Base-by-base conservation (phyloP, 2,797 vertebrate species). In the Mallotus villosus region DNA sequence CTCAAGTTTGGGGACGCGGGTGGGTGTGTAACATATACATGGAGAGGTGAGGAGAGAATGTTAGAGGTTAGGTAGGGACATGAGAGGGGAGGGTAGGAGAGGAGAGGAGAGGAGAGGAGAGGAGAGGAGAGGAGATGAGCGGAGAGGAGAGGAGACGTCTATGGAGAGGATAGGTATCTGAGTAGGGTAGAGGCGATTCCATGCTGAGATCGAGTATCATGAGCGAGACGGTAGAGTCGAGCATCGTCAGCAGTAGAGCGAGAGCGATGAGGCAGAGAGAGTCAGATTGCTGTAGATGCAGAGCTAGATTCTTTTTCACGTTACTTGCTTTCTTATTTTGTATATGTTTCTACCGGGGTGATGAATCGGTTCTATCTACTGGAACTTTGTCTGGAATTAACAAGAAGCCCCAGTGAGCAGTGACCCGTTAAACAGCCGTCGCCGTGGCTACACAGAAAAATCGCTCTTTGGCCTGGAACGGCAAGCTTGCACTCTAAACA, bases 341-440 rank as follows among this genome's bases (percentile, higher is more conserved):
- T 71, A 75, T 71, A 75, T 71, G n/a, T 2, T 17, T 68, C 29
- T 51, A 25, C 46, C 65, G 76, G 71, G 68, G 57, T 70, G 79
- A 85, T 69, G 75, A 70, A 81, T 73, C 5, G 73, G 75, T 79
- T 84, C 82, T 85, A 81, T 87, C 77, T 76, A 70, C 71, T 76
- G 53, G 68, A 87, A 76, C 72, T 65, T 74, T 78, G 79, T 89
- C 88, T 88, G 74, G 83, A 88, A 79, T 76, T 81, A 85, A 81
- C 68, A 84, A 81, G 82, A 68, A 65, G 65, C 58, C 73, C 64
- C 75, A 76, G 84, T 62, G 81, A 79, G 81, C 76, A 78, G 77
- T 76, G 82, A 87, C 87, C 83, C 78, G 74, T 78, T 79, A 87
- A 77, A 88, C 77, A 77, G 67, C 60, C 69, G 70, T 60, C 68